phyloP scores from a whole-genome alignment of 2,888 invertebrate genomes.

The Diaperis boleti region DNA sequence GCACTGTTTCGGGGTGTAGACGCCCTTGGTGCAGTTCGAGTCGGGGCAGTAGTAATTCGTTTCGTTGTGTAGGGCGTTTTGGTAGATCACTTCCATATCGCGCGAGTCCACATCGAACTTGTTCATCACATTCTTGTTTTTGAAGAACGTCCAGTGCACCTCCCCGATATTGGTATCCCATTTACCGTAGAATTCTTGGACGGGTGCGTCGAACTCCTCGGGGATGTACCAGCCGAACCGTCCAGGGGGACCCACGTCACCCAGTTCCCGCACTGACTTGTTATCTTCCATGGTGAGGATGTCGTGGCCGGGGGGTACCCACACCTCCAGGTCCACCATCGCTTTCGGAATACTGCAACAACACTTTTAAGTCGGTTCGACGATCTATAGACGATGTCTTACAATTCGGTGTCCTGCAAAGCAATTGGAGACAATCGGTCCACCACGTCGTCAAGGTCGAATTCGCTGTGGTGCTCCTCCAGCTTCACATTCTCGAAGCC shows the following conservation, averaged over 20 bases:
- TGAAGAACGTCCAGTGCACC: slow-evolving; percentile 71
- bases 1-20: slow-evolving; percentile 73
- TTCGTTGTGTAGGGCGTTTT: slow-evolving; percentile 34
- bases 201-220: slow-evolving; percentile 57
- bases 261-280: slow-evolving; percentile 68
- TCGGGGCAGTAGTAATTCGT: slow-evolving; percentile 68
- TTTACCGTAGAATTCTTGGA: slow-evolving; percentile 56
- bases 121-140: slow-evolving; percentile 64
- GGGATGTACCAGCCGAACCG: slow-evolving; percentile 78
- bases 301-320: slow-evolving; percentile 75
- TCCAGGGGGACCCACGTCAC: slow-evolving; percentile 69
- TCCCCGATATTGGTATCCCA: slow-evolving; percentile 51
- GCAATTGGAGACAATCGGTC: slow-evolving; percentile 55
- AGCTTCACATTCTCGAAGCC: slow-evolving; percentile 66
- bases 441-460: slow-evolving; percentile 61
- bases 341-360: slow-evolving; percentile 64
- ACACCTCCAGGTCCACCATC: slow-evolving; percentile 79
- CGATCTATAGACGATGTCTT: too few relatives aligned
- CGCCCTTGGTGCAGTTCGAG: slow-evolving; percentile 68
- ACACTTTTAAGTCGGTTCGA: too few relatives aligned
- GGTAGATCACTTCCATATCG: slow-evolving; percentile 57
- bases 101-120: slow-evolving; percentile 67
- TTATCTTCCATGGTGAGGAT: slow-evolving; percentile 64
- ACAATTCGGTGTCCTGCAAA: slow-evolving; percentile 39
- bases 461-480: slow-evolving; percentile 65